Conservation (phyloP, 2,888 invertebrate species). For the Xestia rhomboidea region DNA sequence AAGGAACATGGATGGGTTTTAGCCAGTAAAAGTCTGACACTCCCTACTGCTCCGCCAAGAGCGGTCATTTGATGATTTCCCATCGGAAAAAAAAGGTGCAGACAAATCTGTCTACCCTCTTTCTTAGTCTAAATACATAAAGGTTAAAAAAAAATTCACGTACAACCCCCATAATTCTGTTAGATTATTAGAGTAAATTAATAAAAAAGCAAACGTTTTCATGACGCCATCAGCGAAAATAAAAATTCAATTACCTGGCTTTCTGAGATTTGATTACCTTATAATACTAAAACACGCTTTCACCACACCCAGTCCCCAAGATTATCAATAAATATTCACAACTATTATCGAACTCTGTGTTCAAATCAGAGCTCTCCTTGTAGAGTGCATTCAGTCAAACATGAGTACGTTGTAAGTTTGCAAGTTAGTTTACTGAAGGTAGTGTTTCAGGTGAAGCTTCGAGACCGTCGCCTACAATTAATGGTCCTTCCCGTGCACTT, state of each 20-base stretch:
- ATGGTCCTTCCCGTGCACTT: constrained; percentile 72
- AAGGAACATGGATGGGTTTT: no score
- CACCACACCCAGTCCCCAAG: not conserved
- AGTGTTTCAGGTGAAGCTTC: constrained; percentile 67
- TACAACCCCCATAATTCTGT: no score
- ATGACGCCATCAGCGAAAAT: not conserved
- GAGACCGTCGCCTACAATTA: constrained; percentile 71
- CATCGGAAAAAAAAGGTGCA: no score
- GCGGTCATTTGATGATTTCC: no score
- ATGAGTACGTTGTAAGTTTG: constrained; percentile 50
- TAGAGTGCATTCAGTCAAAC: constrained; percentile 43
- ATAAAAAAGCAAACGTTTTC: no score
- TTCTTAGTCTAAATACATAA: no score
- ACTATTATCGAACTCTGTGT: not conserved
- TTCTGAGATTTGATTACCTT: not conserved
- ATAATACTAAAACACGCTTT: not conserved
- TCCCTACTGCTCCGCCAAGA: no score
- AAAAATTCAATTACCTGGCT: not conserved
- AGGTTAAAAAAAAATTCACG: no score
- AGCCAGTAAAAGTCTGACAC: no score
- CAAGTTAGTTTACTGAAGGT: constrained; percentile 62
- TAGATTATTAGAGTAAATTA: no score
- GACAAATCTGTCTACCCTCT: no score
- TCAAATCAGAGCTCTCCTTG: constrained; percentile 6
- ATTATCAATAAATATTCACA: not conserved